Evolutionary conservation across 2,888 invertebrate genomes (phyloP), one percentile per base, ranked within the genome.

Genomic region (Bibio marci): DNA sequence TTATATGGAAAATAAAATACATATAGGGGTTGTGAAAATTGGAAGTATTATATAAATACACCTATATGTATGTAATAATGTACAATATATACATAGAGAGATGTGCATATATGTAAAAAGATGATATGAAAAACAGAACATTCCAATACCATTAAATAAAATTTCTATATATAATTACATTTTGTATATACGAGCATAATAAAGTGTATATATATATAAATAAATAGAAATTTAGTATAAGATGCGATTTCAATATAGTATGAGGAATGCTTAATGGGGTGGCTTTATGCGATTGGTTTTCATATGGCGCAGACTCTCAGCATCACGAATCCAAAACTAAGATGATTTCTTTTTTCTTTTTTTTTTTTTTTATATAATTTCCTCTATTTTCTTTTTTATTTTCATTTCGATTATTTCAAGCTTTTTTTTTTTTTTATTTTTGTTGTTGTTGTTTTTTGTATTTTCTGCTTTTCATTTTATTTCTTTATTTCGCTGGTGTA

Each of bases 231-330:
- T 13, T 25, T 18, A 35, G 35, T 35, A 35, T 35, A 25, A 13
- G 30, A 27, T n/a, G n/a, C n/a, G n/a, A n/a, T n/a, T n/a, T n/a
- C n/a, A n/a, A n/a, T n/a, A n/a, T n/a, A n/a, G n/a, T n/a, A n/a
- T n/a, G n/a, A n/a, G n/a, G 11, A 30, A 13, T 11, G 18, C 8
- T 30, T 30, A 60, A 61, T 62, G 59, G 62, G 61, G 62, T 62
- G 61, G 62, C 62, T 62, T 61, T 61, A 62, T 62, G 59, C 62
- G 60, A 62, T 62, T 62, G 62, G 62, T 62, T 62, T 62, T 55
- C 59, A 60, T 42, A 62, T 60, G 62, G 62, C 62, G 62, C 62
- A 62, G 62, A 59, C 62, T 59, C 62, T 62, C 59, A 60, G 60
- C 61, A 60, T 60, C 60, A 61, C 61, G 61, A 62, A 62, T 62